Conservation (phyloP, 2,113 vertebrate genomes). For the Trachemys scripta region DNA sequence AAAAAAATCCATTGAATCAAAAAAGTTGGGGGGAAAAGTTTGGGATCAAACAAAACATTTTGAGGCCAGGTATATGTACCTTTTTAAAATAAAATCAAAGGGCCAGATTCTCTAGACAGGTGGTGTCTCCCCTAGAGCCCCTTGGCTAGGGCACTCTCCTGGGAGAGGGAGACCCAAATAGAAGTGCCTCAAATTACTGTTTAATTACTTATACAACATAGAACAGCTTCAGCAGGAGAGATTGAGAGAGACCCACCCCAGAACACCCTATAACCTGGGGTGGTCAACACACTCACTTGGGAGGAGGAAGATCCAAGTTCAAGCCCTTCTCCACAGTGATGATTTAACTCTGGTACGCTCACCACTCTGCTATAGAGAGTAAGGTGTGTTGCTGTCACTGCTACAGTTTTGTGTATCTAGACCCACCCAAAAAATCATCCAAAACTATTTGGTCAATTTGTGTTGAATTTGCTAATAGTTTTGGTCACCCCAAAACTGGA, state of each 20-base stretch:
- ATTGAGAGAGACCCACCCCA: background rate
- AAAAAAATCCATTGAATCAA: no score
- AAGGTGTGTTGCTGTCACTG: no score
- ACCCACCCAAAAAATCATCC: background rate
- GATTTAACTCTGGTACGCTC: no score
- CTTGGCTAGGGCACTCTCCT: background rate
- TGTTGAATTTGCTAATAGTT: background rate
- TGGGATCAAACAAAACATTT: no score
- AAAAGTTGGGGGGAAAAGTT: no score
- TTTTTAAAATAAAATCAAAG: no score
- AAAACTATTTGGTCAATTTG: background rate
- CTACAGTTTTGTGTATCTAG: background rate
- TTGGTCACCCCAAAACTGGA: background rate
- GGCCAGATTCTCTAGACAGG: no score
- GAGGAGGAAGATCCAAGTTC: background rate
- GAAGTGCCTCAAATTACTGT: background rate
- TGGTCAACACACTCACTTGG: background rate
- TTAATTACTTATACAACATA: background rate
- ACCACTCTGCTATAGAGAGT: no score
- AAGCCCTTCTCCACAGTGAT: background rate
- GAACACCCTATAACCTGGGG: background rate
- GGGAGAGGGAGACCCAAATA: background rate
- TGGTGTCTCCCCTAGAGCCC: no score
- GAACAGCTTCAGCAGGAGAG: background rate
- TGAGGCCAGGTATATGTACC: no score